These are phyloP conservation scores for Mustelus asterias DNA, from an alignment of 2,113 vertebrate species.

Conservation along the genomic window DNA sequence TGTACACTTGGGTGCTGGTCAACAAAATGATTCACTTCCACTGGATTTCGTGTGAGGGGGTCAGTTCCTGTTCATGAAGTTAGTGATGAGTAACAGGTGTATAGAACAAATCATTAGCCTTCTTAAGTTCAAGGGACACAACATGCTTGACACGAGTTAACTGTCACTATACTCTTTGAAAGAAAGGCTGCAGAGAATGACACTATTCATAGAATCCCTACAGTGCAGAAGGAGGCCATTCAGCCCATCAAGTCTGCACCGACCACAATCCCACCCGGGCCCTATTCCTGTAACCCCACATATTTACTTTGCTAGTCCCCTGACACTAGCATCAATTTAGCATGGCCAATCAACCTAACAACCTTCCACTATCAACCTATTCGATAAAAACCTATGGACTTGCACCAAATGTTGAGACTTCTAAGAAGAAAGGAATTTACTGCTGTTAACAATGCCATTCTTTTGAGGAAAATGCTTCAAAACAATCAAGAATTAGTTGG, in stretches of 20 bases:
- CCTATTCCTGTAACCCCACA: too few species aligned
- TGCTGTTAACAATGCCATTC: not conserved
- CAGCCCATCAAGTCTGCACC: too few species aligned
- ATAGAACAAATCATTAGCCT: not conserved
- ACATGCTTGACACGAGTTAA: not conserved
- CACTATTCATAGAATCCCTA: not conserved
- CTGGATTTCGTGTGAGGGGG: not conserved
- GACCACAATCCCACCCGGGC: too few species aligned
- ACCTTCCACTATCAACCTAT: too few species aligned
- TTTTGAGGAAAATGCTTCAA: not conserved
- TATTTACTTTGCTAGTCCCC: too few species aligned
- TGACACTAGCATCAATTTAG: too few species aligned
- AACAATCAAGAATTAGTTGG: too few species aligned
- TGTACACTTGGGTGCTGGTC: not conserved
- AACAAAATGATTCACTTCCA: not conserved
- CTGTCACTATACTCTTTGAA: not conserved
- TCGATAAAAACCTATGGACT: not conserved
- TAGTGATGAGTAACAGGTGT: not conserved
- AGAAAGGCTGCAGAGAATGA: not conserved
- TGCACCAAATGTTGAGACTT: not conserved
- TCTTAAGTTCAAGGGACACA: not conserved
- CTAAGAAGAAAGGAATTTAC: not conserved
- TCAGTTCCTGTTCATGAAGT: not conserved
- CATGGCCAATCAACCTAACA: too few species aligned
- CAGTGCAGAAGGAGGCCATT: too few species aligned